Evolutionary conservation across 2,888 invertebrate genomes (phyloP).

Genomic region (Drosophila maculinotata): DNA sequence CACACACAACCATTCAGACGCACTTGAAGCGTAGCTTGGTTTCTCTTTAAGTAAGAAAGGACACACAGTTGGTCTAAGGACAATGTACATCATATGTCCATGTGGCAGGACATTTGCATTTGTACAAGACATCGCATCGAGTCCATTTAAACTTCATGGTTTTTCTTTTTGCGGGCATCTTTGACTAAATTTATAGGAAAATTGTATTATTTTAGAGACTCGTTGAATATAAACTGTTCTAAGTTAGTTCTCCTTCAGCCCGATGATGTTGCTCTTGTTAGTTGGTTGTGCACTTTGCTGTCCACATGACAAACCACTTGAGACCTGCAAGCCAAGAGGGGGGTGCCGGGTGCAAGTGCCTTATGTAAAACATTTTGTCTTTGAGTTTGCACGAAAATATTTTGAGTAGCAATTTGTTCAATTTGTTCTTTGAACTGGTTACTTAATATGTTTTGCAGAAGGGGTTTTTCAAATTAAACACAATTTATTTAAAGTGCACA

Average conservation of each 20-base stretch:
- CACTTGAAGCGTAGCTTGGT: conserved; percentile 31
- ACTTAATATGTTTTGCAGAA: background rate
- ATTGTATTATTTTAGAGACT: conserved; percentile 77
- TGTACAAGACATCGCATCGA: conserved; percentile 37
- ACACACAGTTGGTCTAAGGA: conserved; percentile 18
- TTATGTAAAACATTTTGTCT: conserved; percentile 41
- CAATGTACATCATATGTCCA: conserved; percentile 40
- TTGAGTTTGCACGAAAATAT: conserved; percentile 20
- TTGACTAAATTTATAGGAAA: conserved; percentile 75
- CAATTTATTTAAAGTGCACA: background rate
- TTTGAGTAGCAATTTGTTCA: conserved; percentile 53
- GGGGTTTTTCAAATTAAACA: background rate
- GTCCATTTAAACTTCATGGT: conserved; percentile 13
- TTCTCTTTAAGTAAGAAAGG: conserved; percentile 37
- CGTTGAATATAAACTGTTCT: conserved; percentile 52
- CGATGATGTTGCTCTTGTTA: conserved; percentile 13
- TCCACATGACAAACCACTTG: conserved; percentile 33
- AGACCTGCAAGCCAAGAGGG: background rate
- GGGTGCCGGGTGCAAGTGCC: background rate
- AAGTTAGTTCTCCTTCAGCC: conserved; percentile 22
- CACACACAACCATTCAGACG: conserved; percentile 8
- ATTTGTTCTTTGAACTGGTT: conserved; percentile 52
- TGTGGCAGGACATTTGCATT: conserved; percentile 69
- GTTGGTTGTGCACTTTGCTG: conserved; percentile 42
- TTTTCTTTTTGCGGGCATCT: conserved; percentile 46